A percentile compares a stretch with the other conserved stretches of the same genome.
These are phyloP conservation scores for Melanotus villosus DNA, from an alignment of 2,888 invertebrate genomes.

Conservation along the genomic window DNA sequence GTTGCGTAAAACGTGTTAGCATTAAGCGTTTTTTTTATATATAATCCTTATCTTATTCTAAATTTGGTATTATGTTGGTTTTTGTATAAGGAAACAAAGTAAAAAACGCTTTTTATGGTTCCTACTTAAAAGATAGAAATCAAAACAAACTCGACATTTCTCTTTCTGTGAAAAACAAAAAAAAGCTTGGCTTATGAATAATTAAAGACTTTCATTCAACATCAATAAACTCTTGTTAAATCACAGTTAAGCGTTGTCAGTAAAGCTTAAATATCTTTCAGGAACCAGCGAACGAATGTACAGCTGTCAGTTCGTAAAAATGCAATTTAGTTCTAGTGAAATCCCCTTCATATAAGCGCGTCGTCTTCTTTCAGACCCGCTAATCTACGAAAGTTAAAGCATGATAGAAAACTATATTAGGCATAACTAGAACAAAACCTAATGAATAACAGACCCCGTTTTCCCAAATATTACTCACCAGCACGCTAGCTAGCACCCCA, in stretches of 20 bases:
- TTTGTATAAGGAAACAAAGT: too few species aligned
- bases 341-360: not conserved
- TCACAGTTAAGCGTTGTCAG: conserved; percentile 39
- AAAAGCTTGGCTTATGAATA: too few species aligned
- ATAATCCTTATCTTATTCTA: too few species aligned
- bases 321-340: not conserved
- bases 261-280: conserved; percentile 49
- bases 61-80: too few species aligned
- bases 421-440: conserved; percentile 55
- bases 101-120: too few species aligned
- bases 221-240: conserved; percentile 40
- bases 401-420: conserved; percentile 52
- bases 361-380: conserved; percentile 9
- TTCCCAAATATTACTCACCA: conserved; percentile 61
- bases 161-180: too few species aligned
- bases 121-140: too few species aligned
- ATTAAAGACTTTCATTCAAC: not conserved
- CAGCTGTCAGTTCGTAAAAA: conserved; percentile 52
- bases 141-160: too few species aligned
- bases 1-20: too few species aligned
- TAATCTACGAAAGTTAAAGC: conserved; percentile 40
- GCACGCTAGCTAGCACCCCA: conserved; percentile 64
- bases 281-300: conserved; percentile 42
- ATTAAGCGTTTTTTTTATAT: too few species aligned
- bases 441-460: conserved; percentile 64